A percentile compares a stretch with the other conserved stretches of the same genome.
phyloP scores from a whole-genome alignment of 2,888 invertebrate genomes.

The Melikaiella ostensackeni region DNA sequence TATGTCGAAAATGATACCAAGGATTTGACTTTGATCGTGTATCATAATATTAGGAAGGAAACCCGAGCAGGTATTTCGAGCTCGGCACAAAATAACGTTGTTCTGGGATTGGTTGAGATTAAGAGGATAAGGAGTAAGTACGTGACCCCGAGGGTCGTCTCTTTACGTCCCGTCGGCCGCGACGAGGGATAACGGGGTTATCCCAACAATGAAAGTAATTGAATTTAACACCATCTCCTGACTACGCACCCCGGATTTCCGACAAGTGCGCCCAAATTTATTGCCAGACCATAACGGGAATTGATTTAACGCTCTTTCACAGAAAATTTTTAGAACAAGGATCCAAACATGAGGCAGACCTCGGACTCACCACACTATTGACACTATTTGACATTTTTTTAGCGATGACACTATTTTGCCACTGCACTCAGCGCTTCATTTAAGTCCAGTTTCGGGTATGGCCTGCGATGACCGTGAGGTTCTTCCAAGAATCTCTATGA shows the following conservation, averaged over 20 bases:
- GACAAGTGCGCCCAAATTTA: conserved; percentile 63
- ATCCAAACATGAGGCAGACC: conserved; percentile 42
- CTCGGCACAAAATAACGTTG: conserved; percentile 48
- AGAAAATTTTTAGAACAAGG: not conserved
- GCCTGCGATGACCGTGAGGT: too few species aligned
- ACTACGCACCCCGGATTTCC: conserved; percentile 62
- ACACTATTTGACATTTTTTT: too few species aligned
- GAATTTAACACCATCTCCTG: conserved; percentile 72
- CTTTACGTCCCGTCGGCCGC: conserved; percentile 64
- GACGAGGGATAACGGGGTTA: conserved; percentile 70
- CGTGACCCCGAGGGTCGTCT: conserved; percentile 66
- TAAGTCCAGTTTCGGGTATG: too few species aligned
- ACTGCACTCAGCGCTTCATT: too few species aligned
- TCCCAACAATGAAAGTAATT: conserved; percentile 74
- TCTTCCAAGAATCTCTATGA: too few species aligned
- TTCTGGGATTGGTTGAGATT: conserved; percentile 64
- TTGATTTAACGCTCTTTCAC: conserved; percentile 3
- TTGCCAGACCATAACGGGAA: conserved; percentile 43
- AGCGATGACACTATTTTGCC: too few species aligned
- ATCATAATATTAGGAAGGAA: conserved; percentile 16
- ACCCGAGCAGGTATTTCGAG: conserved; percentile 33
- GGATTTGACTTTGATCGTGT: conserved; percentile 32
- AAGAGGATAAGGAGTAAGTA: conserved; percentile 69
- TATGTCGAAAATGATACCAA: conserved; percentile 1
- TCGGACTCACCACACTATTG: too few species aligned